Base-by-base conservation (phyloP, 2,888 invertebrate species). In the Acanthococcus lagerstroemiae region DNA sequence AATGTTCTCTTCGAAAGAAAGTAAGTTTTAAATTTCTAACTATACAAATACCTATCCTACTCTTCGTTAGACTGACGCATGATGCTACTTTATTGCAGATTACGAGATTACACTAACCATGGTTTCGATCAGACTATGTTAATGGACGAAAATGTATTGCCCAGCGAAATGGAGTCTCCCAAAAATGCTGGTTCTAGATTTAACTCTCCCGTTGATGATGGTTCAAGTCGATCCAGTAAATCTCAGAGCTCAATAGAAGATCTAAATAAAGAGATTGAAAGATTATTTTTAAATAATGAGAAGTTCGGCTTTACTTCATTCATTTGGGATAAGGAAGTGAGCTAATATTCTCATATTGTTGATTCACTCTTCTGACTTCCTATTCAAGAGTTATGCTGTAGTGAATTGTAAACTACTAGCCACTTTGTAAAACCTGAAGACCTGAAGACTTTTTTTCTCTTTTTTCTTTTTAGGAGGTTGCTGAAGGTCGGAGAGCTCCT, bases 181-280 rank as follows among this genome's bases (percentile, higher is more conserved):
- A 17, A 52, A 5, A 50, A 52, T 27, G 24, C 30, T 6, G 44
- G 54, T 24, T 52, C 63, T 19, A 52, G 63, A 52, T 63, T 63
- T 6, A 63, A 63, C 24, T 63, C 63, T 7, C 63, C 63, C 24
- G 30, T 63, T 25, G 63, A 63, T n/a, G 37, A 37, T 12, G 52
- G 27, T 44, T 54, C 63, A 9, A 63, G 63, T 27, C 27, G 52
- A 25, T 63, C 63, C 3, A 63, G 63, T 44, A 63, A 54, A 54
- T 63, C 63, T 3, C 63, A 27, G 15, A 63, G 44, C 54, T 63
- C 63, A 12, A 63, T 63, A n/a, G 63, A 63, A 21, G 63, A 63
- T 24, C 52, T 63, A 22, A 63, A 63, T 44, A 63, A 63, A 63
- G 63, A 63, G n/a, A 63, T 63, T n/a, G 63, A 63, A 54, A 63